Conservation (phyloP, 2,888 invertebrate genomes). For the Drosophila parthenogenetica region DNA sequence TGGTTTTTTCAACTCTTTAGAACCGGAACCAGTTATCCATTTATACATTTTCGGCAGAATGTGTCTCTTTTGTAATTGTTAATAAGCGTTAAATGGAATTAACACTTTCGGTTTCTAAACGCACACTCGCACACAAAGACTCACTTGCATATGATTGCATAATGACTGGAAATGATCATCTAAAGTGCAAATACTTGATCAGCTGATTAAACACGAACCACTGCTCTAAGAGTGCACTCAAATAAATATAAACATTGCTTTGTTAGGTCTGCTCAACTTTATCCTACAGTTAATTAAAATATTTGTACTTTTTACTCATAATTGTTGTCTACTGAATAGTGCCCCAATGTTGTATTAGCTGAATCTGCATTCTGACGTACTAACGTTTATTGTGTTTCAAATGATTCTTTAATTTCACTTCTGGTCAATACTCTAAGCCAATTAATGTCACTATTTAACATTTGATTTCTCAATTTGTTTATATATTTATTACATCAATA, state of each 20-base stretch:
- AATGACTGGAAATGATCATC: slow-evolving; percentile 26
- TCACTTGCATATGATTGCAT: background rate
- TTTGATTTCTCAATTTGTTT: background rate
- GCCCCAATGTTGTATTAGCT: background rate
- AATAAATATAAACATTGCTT: background rate
- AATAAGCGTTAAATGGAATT: slow-evolving; percentile 64
- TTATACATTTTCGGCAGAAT: slow-evolving; percentile 22
- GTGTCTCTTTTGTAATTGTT: slow-evolving; percentile 38
- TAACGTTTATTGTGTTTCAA: background rate
- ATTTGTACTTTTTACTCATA: slow-evolving; percentile 5
- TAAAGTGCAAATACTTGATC: slow-evolving; percentile 29
- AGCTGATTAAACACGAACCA: slow-evolving; percentile 12
- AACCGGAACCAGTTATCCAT: slow-evolving; percentile 6
- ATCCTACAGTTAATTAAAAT: background rate
- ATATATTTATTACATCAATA: no score
- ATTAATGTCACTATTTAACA: no score
- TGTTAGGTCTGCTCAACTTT: slow-evolving; percentile 10
- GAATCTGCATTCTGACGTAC: background rate
- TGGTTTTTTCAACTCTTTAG: slow-evolving; percentile 18
- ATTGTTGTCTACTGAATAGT: background rate
- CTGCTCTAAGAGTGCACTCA: slow-evolving; percentile 3
- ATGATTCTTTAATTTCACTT: background rate
- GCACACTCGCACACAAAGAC: background rate
- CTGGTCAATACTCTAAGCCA: background rate
- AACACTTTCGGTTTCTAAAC: slow-evolving; percentile 69